phyloP scores from a whole-genome alignment of 1,140 invertebrate genomes.

The Temnothorax nylanderi region DNA sequence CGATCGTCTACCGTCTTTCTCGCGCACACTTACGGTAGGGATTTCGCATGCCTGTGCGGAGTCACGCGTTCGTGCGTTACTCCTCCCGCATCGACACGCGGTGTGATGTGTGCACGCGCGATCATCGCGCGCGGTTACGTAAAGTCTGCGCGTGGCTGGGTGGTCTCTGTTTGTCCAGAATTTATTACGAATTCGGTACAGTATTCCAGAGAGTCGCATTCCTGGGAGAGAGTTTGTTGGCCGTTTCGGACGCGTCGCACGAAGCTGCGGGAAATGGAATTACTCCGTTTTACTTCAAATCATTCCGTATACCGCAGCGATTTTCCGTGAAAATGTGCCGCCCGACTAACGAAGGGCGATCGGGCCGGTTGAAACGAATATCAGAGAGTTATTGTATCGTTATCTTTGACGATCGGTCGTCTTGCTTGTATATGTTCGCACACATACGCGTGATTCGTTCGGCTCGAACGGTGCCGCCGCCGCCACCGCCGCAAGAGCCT shows the following conservation, averaged over 20 bases:
- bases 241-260: not conserved
- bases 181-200: constrained; percentile 46
- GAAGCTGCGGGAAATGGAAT: not conserved
- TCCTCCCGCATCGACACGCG: constrained; percentile 62
- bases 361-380: constrained; percentile 48
- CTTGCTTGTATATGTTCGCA: not conserved
- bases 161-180: constrained; percentile 36
- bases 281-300: not conserved
- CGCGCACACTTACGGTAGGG: constrained; percentile 23
- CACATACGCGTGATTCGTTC: constrained; percentile 50
- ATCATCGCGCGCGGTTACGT: constrained; percentile 28
- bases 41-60: constrained; percentile 60
- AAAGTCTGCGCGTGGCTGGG: constrained; percentile 42
- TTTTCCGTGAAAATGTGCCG: constrained; percentile 23
- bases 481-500: constrained; percentile 63
- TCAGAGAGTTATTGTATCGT: constrained; percentile 73
- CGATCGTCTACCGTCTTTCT: constrained; percentile 67
- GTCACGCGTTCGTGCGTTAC: constrained; percentile 52
- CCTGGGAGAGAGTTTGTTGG: constrained; percentile 5
- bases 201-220: not conserved
- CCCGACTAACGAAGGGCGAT: not conserved
- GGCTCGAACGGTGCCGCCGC: constrained; percentile 65
- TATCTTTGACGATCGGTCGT: constrained; percentile 71
- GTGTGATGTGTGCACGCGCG: constrained; percentile 19
- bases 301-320: not conserved